A percentile compares a stretch with the other conserved stretches of the same genome.
Conservation (phyloP, 2,113 vertebrate species). For the Actenoides hombroni region DNA sequence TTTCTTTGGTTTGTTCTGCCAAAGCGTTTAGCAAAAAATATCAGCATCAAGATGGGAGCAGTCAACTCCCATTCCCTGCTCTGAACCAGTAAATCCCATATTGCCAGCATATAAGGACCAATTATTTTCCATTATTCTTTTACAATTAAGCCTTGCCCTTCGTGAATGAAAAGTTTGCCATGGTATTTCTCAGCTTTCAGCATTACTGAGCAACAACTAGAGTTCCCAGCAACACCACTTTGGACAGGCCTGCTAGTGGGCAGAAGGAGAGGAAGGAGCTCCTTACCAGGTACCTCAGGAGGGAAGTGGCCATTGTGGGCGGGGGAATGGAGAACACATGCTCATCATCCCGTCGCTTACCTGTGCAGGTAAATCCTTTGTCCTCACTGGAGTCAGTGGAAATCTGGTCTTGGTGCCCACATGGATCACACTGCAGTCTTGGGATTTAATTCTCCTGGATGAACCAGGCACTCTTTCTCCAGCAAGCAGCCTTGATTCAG, state of each 20-base stretch:
- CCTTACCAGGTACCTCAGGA: fast-evolving
- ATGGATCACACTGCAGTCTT: neutral
- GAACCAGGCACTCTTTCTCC: neutral
- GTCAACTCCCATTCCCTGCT: neutral
- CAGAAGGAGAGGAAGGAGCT: neutral
- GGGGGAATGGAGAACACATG: neutral
- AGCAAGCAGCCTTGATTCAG: neutral
- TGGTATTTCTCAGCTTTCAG: neutral
- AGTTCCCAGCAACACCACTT: neutral
- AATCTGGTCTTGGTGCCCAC: neutral
- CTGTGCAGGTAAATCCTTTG: neutral
- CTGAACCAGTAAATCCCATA: neutral
- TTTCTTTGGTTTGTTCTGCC: neutral
- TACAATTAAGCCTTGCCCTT: neutral
- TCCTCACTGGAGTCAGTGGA: neutral
- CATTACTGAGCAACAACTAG: neutral
- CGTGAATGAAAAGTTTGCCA: neutral
- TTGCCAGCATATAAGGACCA: neutral
- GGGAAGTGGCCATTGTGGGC: fast-evolving
- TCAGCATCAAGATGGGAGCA: neutral
- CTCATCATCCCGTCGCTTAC: neutral
- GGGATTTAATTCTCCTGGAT: neutral
- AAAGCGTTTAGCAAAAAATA: neutral
- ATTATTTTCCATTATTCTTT: neutral
- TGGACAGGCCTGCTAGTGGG: fast-evolving